A percentile compares a stretch with the other conserved stretches of the same genome.
These are phyloP conservation scores for Melieria omissa DNA, from an alignment of 2,888 invertebrate genomes.

Conservation along the genomic window DNA sequence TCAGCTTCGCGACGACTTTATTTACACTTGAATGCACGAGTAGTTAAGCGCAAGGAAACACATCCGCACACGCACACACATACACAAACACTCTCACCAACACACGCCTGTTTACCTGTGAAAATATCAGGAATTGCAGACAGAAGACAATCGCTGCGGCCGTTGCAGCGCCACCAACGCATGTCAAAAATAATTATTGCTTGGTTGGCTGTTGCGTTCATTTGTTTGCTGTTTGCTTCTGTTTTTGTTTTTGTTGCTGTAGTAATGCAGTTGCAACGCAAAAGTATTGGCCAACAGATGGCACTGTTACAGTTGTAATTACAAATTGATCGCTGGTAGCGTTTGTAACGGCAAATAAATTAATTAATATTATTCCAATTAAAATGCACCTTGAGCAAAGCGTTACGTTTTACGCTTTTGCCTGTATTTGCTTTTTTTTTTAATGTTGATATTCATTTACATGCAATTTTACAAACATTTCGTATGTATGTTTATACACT, in stretches of 20 bases:
- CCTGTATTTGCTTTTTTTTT: constrained; percentile 1
- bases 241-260: background rate
- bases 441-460: background rate
- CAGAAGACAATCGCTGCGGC: too few species aligned
- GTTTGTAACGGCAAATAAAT: constrained; percentile 24
- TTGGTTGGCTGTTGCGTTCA: background rate
- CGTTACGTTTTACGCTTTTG: background rate
- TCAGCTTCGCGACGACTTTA: constrained; percentile 34
- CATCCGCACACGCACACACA: background rate
- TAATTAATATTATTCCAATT: constrained; percentile 28
- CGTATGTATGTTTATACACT: too few species aligned
- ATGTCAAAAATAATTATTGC: background rate
- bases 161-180: background rate
- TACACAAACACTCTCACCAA: background rate
- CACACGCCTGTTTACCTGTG: background rate
- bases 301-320: background rate
- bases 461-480: background rate
- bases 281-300: background rate
- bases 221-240: background rate
- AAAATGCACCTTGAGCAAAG: constrained; percentile 1
- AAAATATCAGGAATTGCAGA: background rate
- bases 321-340: constrained; percentile 9
- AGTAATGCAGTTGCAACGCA: background rate
- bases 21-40: constrained; percentile 13
- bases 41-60: background rate